phyloP scores from a whole-genome alignment of 2,888 invertebrate genomes.

The Cremastobaeus sp. region DNA sequence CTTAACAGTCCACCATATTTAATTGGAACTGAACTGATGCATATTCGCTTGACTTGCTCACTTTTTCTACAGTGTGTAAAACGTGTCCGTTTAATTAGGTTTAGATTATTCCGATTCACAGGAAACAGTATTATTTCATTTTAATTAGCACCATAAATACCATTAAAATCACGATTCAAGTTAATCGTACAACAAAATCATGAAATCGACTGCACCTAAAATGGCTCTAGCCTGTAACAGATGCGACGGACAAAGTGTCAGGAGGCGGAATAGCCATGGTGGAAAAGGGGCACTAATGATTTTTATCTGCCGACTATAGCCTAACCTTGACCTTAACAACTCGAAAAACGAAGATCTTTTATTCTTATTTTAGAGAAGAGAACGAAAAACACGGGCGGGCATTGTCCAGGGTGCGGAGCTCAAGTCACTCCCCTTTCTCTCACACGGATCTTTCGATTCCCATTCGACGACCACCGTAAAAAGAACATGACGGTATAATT shows the following conservation, averaged over 20 bases:
- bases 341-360: constrained; percentile 60
- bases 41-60: no score
- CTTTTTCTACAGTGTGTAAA: no score
- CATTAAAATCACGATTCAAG: constrained; percentile 21
- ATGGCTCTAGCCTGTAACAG: constrained; percentile 38
- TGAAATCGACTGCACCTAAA: constrained; percentile 23
- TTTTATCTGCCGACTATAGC: constrained; percentile 61
- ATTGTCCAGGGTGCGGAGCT: constrained; percentile 65
- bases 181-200: constrained; percentile 28
- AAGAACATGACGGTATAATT: constrained; percentile 66
- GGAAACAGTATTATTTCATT: constrained; percentile 30
- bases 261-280: constrained; percentile 53
- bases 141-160: constrained; percentile 2
- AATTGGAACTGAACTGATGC: no score
- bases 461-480: constrained; percentile 68
- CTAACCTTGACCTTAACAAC: constrained; percentile 68
- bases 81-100: no score
- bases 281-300: constrained; percentile 49
- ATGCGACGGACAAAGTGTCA: constrained; percentile 53
- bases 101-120: no score
- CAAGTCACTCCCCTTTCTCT: constrained; percentile 73
- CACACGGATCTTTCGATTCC: constrained; percentile 63
- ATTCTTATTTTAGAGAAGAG: constrained; percentile 61
- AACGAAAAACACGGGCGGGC: constrained; percentile 66
- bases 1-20: no score